These are phyloP conservation scores for Agelaius phoeniceus DNA, from an alignment of 2,113 vertebrate genomes.

Conservation along the genomic window DNA sequence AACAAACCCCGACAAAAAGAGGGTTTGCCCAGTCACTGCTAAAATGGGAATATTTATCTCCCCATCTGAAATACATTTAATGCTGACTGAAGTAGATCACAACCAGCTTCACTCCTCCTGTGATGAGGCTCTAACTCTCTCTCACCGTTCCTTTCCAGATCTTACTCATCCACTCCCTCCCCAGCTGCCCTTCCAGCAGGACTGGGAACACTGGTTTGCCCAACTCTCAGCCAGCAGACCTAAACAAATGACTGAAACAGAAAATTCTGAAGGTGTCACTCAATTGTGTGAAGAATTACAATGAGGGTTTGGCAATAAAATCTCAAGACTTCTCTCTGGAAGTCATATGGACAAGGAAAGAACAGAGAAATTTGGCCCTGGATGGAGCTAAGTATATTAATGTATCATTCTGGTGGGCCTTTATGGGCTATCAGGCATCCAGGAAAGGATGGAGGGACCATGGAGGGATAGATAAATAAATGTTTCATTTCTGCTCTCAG, in stretches of 20 bases:
- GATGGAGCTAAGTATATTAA: neutral
- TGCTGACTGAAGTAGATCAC: neutral
- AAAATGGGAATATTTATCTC: neutral
- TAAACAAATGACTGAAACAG: neutral
- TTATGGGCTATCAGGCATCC: neutral
- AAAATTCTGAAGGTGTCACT: neutral
- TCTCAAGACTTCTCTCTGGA: neutral
- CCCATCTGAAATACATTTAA: neutral
- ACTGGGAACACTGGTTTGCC: neutral
- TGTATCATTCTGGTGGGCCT: neutral
- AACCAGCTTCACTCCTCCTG: neutral
- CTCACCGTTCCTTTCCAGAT: neutral
- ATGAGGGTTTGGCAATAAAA: neutral
- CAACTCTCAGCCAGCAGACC: neutral
- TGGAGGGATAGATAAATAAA: neutral
- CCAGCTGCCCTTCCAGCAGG: neutral
- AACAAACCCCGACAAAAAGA: neutral
- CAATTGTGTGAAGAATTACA: neutral
- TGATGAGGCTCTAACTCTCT: neutral
- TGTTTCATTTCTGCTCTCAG: neutral
- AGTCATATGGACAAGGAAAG: neutral
- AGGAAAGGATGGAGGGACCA: neutral
- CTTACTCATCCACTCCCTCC: neutral
- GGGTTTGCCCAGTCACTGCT: neutral
- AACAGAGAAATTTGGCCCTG: neutral